Evolutionary conservation across 1,140 invertebrate genomes (phyloP).

Genomic region (Teleogryllus occipitalis): DNA sequence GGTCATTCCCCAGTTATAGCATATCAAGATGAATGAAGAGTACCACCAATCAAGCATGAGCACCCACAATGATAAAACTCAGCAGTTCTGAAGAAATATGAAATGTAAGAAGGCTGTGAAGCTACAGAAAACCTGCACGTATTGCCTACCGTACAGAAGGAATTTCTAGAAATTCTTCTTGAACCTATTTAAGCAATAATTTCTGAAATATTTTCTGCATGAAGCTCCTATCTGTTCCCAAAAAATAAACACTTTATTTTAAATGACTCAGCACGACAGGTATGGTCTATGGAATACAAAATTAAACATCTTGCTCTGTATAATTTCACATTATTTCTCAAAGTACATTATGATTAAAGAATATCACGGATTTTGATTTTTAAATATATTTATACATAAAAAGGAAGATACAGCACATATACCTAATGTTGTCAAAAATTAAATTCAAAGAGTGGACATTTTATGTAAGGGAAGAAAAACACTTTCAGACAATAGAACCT

Average conservation of each 20-base stretch:
- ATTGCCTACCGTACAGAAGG: neutral
- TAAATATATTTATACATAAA: neutral
- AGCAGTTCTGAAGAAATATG: neutral
- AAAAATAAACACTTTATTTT: neutral
- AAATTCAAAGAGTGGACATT: neutral
- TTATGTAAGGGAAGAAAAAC: slow-evolving; percentile 1
- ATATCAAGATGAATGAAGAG: neutral
- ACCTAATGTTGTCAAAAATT: neutral
- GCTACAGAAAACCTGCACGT: neutral
- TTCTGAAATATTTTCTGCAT: neutral
- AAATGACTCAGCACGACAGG: neutral
- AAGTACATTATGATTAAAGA: too few relatives aligned
- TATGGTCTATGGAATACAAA: neutral
- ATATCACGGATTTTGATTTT: neutral
- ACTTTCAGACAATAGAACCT: neutral
- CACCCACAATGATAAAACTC: neutral
- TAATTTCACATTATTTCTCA: neutral
- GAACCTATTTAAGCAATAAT: neutral
- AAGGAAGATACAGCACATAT: neutral
- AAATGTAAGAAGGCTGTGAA: neutral
- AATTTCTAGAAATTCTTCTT: neutral
- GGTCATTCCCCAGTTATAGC: neutral
- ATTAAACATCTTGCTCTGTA: neutral
- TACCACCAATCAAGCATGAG: neutral
- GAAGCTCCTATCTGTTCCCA: neutral